A percentile compares a stretch with the other conserved stretches of the same genome.
These are phyloP conservation scores for Sympetrum striolatum DNA, from an alignment of 2,888 invertebrate genomes.

Conservation along the genomic window DNA sequence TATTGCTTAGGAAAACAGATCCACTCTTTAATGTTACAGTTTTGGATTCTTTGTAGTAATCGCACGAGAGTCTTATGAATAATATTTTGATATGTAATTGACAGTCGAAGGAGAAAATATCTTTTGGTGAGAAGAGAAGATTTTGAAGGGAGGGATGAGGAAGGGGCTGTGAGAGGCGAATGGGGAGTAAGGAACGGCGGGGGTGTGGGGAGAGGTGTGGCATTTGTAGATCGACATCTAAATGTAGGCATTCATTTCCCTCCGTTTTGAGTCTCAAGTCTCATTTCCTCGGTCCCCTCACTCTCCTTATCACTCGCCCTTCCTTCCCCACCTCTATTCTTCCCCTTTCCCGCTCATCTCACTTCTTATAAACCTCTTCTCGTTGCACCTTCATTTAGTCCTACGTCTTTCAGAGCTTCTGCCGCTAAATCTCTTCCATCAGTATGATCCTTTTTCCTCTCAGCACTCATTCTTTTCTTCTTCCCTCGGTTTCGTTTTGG, in stretches of 20 bases:
- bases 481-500: neutral
- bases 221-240: neutral
- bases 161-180: no score
- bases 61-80: no score
- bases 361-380: neutral
- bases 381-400: neutral
- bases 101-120: neutral
- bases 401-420: neutral
- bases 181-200: no score
- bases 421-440: neutral
- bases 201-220: neutral
- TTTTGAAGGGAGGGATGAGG: neutral
- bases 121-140: neutral
- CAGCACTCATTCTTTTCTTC: neutral
- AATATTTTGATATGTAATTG: no score
- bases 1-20: no score
- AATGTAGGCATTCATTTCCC: slow-evolving; percentile 19
- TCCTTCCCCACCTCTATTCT: neutral
- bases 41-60: no score
- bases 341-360: neutral
- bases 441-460: no score
- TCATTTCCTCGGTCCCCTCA: slow-evolving; percentile 12
- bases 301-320: neutral
- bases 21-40: no score
- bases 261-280: slow-evolving; percentile 2